Evolutionary conservation across 2,113 vertebrate genomes (phyloP).

Genomic region (Melospiza melodia): DNA sequence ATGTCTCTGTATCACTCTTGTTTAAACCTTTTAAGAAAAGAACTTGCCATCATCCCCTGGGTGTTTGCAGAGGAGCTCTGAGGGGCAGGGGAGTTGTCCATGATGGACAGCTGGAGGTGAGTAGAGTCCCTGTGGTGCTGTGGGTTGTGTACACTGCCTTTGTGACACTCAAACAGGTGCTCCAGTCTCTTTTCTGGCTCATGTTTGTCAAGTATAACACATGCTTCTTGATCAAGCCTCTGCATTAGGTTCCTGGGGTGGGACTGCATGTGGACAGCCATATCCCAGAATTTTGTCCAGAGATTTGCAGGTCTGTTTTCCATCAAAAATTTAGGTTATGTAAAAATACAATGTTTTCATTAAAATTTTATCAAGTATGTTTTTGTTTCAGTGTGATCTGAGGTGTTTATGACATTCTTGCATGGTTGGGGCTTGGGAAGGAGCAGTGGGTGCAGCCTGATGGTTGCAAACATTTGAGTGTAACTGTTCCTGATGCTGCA

Average conservation of each 20-base stretch:
- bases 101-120: neutral
- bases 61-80: neutral
- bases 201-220: neutral
- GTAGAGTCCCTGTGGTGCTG: neutral
- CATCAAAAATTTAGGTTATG: neutral
- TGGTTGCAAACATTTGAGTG: rapidly evolving
- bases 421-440: neutral
- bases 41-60: neutral
- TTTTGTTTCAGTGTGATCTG: neutral
- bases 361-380: neutral
- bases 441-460: neutral
- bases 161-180: neutral
- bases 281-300: neutral
- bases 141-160: neutral
- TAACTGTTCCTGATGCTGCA: neutral
- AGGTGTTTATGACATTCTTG: neutral
- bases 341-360: neutral
- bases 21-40: neutral
- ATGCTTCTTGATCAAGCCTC: neutral
- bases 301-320: neutral
- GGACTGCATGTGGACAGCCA: neutral
- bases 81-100: neutral
- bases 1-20: neutral
- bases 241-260: neutral
- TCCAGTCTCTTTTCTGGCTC: neutral